Conservation (phyloP, 1,140 invertebrate species). For the Leucophenga varia region DNA sequence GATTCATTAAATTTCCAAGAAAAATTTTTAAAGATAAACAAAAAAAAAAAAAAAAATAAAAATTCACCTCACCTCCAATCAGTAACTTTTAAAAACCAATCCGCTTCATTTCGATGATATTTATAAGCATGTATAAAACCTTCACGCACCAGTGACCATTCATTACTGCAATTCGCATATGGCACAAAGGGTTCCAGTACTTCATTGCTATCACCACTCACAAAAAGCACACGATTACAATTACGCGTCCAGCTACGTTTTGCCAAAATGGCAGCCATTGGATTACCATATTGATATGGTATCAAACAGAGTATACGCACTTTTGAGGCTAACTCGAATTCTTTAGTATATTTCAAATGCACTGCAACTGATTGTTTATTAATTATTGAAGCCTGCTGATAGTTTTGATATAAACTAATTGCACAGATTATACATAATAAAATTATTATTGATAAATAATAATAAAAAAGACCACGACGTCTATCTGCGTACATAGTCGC, state of each 20-base stretch:
- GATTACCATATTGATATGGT: conserved; percentile 13
- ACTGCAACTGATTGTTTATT: too few relatives aligned
- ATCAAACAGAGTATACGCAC: conserved; percentile 24
- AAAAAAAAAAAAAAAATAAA: too few relatives aligned
- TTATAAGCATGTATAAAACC: conserved; percentile 17
- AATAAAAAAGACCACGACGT: too few relatives aligned
- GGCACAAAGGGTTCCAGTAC: conserved; percentile 26
- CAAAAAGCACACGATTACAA: conserved; percentile 25
- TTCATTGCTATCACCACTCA: conserved; percentile 15
- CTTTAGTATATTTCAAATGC: too few relatives aligned
- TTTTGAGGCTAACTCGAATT: too few relatives aligned
- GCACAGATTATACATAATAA: too few relatives aligned
- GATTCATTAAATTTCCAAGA: too few relatives aligned
- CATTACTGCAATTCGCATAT: conserved; percentile 16
- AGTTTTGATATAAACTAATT: too few relatives aligned
- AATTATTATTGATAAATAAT: too few relatives aligned
- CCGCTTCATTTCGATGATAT: conserved; percentile 11
- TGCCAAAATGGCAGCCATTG: conserved; percentile 12
- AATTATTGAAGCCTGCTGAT: too few relatives aligned
- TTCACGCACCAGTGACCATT: conserved; percentile 19
- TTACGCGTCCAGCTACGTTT: conserved; percentile 27
- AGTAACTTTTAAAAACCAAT: conserved; percentile 28
- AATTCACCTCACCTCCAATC: conserved; percentile 27
- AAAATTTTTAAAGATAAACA: too few relatives aligned
- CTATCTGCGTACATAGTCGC: too few relatives aligned